Conservation (phyloP, 2,113 vertebrate species). For the Baryphthengus martii region DNA sequence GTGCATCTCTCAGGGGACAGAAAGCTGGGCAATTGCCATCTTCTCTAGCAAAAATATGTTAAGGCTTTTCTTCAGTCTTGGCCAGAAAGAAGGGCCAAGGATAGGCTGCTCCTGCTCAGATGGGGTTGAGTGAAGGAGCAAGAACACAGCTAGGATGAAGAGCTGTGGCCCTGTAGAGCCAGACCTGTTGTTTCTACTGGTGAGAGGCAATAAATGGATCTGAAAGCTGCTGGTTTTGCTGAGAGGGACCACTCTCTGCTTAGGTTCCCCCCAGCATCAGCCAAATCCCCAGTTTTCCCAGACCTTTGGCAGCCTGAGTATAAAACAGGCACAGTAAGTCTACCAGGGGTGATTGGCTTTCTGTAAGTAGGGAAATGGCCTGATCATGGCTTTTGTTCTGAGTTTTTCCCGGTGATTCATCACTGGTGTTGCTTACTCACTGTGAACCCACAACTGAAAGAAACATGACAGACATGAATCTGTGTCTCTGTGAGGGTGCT, state of each 20-base stretch:
- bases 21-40: background rate
- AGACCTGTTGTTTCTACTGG: background rate
- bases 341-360: background rate
- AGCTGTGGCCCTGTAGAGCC: background rate
- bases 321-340: background rate
- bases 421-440: background rate
- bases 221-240: background rate
- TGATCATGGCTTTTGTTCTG: background rate
- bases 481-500: background rate
- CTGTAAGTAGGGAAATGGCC: background rate
- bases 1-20: background rate
- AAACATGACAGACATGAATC: background rate
- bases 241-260: background rate
- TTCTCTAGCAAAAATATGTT: background rate
- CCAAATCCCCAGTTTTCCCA: background rate
- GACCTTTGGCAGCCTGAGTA: accelerated
- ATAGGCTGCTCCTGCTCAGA: background rate
- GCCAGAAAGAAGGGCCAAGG: background rate
- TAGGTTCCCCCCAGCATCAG: background rate
- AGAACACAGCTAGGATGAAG: background rate
- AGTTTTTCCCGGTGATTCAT: background rate
- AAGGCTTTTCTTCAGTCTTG: background rate
- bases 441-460: background rate
- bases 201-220: background rate
- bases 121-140: background rate